Conservation (phyloP, 2,888 invertebrate species). For the Heliconius ismenius region DNA sequence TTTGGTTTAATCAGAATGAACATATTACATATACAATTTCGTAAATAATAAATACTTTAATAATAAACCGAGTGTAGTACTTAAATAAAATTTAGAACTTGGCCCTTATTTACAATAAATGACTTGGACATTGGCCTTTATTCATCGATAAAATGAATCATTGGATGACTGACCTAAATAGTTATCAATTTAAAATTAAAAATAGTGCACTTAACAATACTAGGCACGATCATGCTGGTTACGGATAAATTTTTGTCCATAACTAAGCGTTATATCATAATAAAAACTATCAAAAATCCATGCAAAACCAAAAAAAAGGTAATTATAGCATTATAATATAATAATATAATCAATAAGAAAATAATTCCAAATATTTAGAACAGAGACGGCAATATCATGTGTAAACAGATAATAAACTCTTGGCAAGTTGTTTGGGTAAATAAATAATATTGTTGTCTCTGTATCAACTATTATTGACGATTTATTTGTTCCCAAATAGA, state of each 20-base stretch:
- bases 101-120: conserved; percentile 21
- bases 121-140: conserved; percentile 24
- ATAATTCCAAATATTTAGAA: background rate
- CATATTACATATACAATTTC: too few species aligned
- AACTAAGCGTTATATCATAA: background rate
- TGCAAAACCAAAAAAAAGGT: conserved; percentile 26
- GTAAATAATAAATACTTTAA: background rate
- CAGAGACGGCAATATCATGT: background rate
- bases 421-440: background rate
- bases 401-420: background rate
- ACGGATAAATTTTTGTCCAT: conserved; percentile 21
- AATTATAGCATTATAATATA: background rate
- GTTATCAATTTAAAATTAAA: conserved; percentile 51
- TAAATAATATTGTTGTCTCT: conserved; percentile 4
- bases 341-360: background rate
- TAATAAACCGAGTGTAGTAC: background rate
- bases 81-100: conserved; percentile 7
- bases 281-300: conserved; percentile 17
- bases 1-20: background rate
- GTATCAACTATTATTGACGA: conserved; percentile 7
- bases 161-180: conserved; percentile 61
- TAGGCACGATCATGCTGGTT: conserved; percentile 44
- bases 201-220: conserved; percentile 47
- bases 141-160: conserved; percentile 45
- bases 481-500: conserved; percentile 15